Percentiles rank a stretch among this genome's conserved stretches.
Conservation (phyloP, 30 jellyfish, hydroid and myxozoan species). For the Chironex yamaguchii region DNA sequence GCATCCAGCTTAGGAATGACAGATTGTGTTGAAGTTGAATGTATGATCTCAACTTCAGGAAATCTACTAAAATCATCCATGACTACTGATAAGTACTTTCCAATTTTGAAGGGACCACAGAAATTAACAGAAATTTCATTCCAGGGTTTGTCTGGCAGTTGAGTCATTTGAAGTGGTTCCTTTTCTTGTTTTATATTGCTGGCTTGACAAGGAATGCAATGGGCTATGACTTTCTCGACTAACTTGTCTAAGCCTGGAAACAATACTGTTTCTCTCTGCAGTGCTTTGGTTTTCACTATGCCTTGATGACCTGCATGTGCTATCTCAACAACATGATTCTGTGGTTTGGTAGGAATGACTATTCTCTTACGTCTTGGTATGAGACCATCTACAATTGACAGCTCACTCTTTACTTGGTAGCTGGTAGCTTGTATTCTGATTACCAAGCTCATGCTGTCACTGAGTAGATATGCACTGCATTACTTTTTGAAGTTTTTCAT, state of each 20-base stretch:
- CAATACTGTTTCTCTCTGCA: conserved; percentile 13
- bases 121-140: conserved; percentile 8
- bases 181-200: neutral
- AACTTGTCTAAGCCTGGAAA: conserved; percentile 1
- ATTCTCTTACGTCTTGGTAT: conserved; percentile 11
- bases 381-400: too few species aligned
- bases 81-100: conserved; percentile 12
- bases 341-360: conserved; percentile 1
- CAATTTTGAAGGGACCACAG: conserved; percentile 11
- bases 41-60: conserved; percentile 14
- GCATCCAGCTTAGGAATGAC: conserved; percentile 11
- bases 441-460: too few species aligned
- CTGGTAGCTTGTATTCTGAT: too few species aligned
- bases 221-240: conserved; percentile 4
- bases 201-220: conserved; percentile 47
- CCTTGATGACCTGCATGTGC: conserved; percentile 54
- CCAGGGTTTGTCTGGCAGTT: conserved; percentile 41
- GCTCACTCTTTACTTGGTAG: too few species aligned
- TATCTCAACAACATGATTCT: too few species aligned
- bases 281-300: neutral
- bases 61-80: conserved; percentile 7
- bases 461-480: too few species aligned
- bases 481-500: too few species aligned
- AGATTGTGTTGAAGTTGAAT: conserved; percentile 12
- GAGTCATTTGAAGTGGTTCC: neutral